Evolutionary conservation across 1,140 invertebrate species (phyloP), one percentile per base, ranked within the genome.

Genomic region (Drosophila repletoides): DNA sequence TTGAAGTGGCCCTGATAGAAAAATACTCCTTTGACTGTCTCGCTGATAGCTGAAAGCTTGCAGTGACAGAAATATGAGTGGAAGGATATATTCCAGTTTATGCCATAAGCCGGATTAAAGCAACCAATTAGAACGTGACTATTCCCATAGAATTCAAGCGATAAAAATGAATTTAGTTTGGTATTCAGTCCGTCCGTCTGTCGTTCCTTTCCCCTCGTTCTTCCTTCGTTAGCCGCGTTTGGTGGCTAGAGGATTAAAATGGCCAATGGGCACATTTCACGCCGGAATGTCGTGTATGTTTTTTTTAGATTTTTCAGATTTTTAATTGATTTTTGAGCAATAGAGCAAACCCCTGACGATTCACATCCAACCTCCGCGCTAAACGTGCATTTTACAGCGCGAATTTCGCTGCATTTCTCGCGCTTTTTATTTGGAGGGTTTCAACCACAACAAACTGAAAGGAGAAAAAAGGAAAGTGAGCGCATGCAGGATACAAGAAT

Each of bases 211-310:
- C n/a, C n/a, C n/a, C n/a, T n/a, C n/a, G n/a, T n/a, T n/a, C n/a
- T n/a, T n/a, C n/a, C n/a, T n/a, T n/a, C n/a, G n/a, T n/a, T n/a
- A n/a, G n/a, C n/a, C 33, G 53, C 6, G 0, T 6, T n/a, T n/a
- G n/a, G 24, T 45, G 17, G 9, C 60, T 31, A 75, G 60, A 24
- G 65, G 58, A 69, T 81, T 81, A 49, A 38, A 61, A 43, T 76
- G 36, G 60, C 45, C 31, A 56, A 26, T 17, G 61, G 58, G 19
- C 41, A 53, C 40, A 22, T 71, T 59, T 58, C 9, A 36, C 31
- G 33, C 33, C n/a, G n/a, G n/a, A 40, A 43, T 59, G 34, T 65
- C 38, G 26, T 10, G 12, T 15, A n/a, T 15, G 28, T 68, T 61
- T 67, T 64, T 64, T n/a, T n/a, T n/a, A n/a, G n/a, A n/a, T n/a